A percentile compares a stretch with the other conserved stretches of the same genome.
phyloP scores from a whole-genome alignment of 2,888 invertebrate species.

The Nephrotoma guestfalica region DNA sequence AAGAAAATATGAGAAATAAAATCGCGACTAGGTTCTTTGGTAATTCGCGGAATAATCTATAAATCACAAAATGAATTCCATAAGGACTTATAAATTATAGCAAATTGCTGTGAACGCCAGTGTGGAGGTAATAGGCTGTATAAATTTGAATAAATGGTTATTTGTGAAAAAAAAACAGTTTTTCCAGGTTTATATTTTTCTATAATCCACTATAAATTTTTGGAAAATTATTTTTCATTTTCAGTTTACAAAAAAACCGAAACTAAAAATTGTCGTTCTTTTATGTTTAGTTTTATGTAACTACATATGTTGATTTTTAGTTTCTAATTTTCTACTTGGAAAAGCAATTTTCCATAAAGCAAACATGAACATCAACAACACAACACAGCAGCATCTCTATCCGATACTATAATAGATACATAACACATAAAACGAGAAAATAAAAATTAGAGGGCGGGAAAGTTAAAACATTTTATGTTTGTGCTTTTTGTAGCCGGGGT shows the following conservation, averaged over 20 bases:
- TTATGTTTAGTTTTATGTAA: not conserved
- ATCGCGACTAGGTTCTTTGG: not conserved
- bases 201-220: not conserved
- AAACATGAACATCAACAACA: not conserved
- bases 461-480: not conserved
- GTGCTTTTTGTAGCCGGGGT: not conserved
- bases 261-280: not conserved
- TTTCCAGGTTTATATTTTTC: not conserved
- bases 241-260: not conserved
- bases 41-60: not conserved
- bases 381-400: not conserved
- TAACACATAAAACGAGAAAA: not conserved
- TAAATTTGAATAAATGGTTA: not conserved
- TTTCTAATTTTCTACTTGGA: not conserved
- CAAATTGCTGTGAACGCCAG: not conserved
- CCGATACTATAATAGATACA: not conserved
- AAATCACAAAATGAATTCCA: not conserved
- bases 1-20: not conserved
- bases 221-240: not conserved
- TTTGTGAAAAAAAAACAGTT: not conserved
- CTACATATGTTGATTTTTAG: not conserved
- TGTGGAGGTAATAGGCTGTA: not conserved
- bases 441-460: not conserved
- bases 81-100: not conserved
- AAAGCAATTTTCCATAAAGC: not conserved